phyloP scores from a whole-genome alignment of 1,140 invertebrate species.

The Cryptotermes secundus region DNA sequence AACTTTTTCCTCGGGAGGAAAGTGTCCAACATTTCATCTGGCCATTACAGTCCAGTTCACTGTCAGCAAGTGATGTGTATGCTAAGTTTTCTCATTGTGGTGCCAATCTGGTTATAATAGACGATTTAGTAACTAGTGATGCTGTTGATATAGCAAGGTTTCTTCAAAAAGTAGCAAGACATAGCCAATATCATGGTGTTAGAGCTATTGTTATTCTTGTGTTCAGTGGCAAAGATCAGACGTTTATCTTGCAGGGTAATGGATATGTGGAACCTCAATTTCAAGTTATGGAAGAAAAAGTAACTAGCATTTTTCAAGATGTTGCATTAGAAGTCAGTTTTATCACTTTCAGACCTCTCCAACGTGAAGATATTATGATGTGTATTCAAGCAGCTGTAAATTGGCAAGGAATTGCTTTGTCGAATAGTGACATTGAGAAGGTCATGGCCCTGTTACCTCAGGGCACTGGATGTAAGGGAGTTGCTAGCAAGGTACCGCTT shows the following conservation, averaged over 20 bases:
- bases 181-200: neutral
- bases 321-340: neutral
- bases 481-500: conserved; percentile 15
- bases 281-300: neutral
- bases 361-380: neutral
- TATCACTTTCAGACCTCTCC: neutral
- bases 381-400: conserved; percentile 14
- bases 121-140: neutral
- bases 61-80: neutral
- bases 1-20: neutral
- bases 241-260: neutral
- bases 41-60: neutral
- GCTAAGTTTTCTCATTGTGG: neutral
- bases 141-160: neutral
- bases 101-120: conserved; percentile 22
- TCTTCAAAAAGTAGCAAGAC: neutral
- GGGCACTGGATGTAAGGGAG: neutral
- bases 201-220: conserved; percentile 7
- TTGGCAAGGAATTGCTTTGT: neutral
- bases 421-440: neutral
- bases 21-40: conserved; percentile 15
- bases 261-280: neutral
- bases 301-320: no score
- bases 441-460: neutral
- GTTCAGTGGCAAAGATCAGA: neutral